Conservation (phyloP, 2,888 invertebrate genomes). For the Chrysolina oricalcia region DNA sequence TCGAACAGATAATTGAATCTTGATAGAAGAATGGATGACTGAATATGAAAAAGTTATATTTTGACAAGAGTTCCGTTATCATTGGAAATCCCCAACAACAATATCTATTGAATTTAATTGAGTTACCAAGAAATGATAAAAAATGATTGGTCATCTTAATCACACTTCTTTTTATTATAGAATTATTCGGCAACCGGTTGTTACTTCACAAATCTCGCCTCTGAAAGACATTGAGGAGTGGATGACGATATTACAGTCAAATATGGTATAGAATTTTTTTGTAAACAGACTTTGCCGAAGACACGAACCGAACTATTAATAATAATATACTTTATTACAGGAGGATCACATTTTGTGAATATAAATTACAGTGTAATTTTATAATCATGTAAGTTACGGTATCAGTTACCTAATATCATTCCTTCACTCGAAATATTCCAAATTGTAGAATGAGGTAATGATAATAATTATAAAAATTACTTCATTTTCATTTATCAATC, state of each 20-base stretch:
- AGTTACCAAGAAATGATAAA: background rate
- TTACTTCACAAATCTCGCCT: background rate
- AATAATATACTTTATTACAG: background rate
- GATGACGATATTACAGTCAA: background rate
- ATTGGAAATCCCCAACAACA: background rate
- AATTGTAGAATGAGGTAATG: background rate
- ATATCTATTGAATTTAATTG: background rate
- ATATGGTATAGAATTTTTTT: conserved; percentile 1
- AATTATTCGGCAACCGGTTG: background rate
- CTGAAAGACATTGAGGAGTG: background rate
- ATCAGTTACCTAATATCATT: background rate
- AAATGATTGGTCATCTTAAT: background rate
- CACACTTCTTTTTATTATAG: conserved; percentile 4
- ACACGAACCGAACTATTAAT: background rate
- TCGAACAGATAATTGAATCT: background rate
- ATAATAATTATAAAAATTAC: background rate
- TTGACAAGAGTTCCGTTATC: background rate
- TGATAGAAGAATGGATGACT: background rate
- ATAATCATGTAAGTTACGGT: background rate
- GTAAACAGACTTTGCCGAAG: background rate
- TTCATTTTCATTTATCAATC: too few species aligned
- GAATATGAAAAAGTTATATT: background rate
- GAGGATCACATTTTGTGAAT: background rate
- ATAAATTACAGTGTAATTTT: background rate
- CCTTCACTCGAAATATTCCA: background rate